Conservation (phyloP, 2,888 invertebrate species). For the Eulithis prunata region DNA sequence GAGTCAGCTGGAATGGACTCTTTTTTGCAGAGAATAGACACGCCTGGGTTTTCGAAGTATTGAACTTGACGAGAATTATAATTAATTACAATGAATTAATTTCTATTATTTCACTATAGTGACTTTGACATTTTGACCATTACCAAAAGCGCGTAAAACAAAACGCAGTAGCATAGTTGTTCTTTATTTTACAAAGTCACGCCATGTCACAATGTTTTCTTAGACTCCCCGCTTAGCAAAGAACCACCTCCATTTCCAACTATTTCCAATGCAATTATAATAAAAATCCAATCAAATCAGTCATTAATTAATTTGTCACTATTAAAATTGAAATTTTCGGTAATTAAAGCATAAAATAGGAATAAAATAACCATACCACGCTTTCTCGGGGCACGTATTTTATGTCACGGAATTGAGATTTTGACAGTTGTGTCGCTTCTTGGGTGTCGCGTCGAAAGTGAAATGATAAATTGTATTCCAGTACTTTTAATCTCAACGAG, state of each 20-base stretch:
- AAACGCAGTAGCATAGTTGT: no score
- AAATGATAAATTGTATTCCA: background rate
- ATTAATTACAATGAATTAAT: no score
- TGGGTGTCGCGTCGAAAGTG: slow-evolving; percentile 17
- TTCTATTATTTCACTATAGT: no score
- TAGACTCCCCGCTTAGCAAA: background rate
- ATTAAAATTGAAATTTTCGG: slow-evolving; percentile 44
- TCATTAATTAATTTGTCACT: slow-evolving; percentile 59
- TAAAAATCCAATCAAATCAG: slow-evolving; percentile 49
- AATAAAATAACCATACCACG: slow-evolving; percentile 31
- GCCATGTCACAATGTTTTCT: background rate
- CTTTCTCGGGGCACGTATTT: slow-evolving; percentile 33
- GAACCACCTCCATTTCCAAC: slow-evolving; percentile 7
- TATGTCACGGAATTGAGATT: slow-evolving; percentile 18
- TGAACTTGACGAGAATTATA: no score
- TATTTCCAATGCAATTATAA: slow-evolving; percentile 35
- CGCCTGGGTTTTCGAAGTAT: no score
- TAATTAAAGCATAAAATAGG: slow-evolving; percentile 23
- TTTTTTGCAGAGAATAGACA: no score
- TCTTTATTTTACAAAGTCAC: no score
- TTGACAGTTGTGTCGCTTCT: slow-evolving; percentile 19
- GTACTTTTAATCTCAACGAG: background rate
- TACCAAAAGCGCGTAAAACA: no score
- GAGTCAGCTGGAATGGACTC: no score
- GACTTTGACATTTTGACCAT: no score